These are phyloP conservation scores for Callionymus lyra DNA, from an alignment of 2,113 vertebrate genomes.

Conservation along the genomic window DNA sequence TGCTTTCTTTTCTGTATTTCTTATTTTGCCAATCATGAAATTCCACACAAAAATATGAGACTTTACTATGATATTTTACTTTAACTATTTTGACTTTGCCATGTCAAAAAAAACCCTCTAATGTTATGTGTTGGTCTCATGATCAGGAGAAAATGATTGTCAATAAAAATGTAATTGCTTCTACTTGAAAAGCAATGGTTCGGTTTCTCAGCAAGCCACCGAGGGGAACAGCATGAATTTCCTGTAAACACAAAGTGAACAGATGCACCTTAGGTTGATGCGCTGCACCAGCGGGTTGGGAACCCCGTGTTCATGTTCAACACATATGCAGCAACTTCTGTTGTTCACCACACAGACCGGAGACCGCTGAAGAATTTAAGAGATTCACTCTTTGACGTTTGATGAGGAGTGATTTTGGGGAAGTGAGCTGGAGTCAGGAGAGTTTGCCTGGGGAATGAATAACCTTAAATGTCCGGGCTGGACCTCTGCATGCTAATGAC, in stretches of 20 bases:
- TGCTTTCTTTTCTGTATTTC: too few species aligned
- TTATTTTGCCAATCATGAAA: too few species aligned
- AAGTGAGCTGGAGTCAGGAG: conserved; percentile 21
- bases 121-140: too few species aligned
- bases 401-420: conserved; percentile 32
- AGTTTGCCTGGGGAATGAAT: conserved; percentile 49
- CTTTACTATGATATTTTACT: too few species aligned
- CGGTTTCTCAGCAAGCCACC: conserved; percentile 31
- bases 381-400: conserved; percentile 1
- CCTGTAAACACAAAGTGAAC: conserved; percentile 42
- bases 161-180: too few species aligned
- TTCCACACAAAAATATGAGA: too few species aligned
- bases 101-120: too few species aligned
- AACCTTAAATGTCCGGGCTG: conserved; percentile 56
- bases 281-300: conserved; percentile 40
- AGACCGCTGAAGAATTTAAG: conserved; percentile 3
- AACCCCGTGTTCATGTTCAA: conserved; percentile 43
- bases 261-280: conserved; percentile 48
- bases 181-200: too few species aligned
- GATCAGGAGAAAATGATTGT: too few species aligned
- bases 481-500: conserved; percentile 61
- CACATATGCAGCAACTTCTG: conserved; percentile 51
- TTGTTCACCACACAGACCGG: conserved; percentile 4
- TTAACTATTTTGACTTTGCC: too few species aligned
- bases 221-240: conserved; percentile 47